These are phyloP conservation scores for Acleris emargana DNA, from an alignment of 2,888 invertebrate genomes.

Conservation along the genomic window DNA sequence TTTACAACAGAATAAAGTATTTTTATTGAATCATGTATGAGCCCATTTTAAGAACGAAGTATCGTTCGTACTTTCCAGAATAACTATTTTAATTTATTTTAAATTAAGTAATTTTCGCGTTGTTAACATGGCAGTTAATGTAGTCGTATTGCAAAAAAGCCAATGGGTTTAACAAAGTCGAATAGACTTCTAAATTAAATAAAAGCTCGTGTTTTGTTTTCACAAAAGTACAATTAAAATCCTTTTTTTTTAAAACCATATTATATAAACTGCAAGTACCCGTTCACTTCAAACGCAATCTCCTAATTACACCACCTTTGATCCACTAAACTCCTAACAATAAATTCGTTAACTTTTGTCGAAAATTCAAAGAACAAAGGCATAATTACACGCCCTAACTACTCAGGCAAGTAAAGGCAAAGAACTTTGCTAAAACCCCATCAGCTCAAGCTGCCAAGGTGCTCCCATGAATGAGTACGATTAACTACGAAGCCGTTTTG, in stretches of 20 bases:
- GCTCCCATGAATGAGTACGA: constrained; percentile 71
- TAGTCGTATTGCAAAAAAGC: too few relatives aligned
- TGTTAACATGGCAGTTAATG: too few relatives aligned
- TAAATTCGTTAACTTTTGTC: constrained; percentile 29
- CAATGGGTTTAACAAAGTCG: too few relatives aligned
- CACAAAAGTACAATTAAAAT: background rate
- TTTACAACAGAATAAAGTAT: too few relatives aligned
- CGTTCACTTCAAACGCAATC: constrained; percentile 1
- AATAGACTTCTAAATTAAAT: too few relatives aligned
- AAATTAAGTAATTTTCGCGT: too few relatives aligned
- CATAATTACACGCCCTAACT: constrained; percentile 35
- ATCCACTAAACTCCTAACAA: constrained; percentile 18
- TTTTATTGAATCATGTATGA: too few relatives aligned
- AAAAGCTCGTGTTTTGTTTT: too few relatives aligned
- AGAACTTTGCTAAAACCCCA: constrained; percentile 65
- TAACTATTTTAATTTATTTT: too few relatives aligned
- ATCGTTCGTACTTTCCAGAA: too few relatives aligned
- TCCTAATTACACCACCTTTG: constrained; percentile 21
- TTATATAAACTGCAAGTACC: background rate
- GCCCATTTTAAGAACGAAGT: too few relatives aligned
- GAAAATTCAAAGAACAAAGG: constrained; percentile 31
- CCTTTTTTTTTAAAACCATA: background rate
- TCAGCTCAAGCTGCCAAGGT: constrained; percentile 56
- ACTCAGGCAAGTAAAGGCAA: constrained; percentile 39
- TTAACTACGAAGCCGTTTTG: constrained; percentile 76